A percentile compares a stretch with the other conserved stretches of the same genome.
phyloP scores from a whole-genome alignment of 2,797 vertebrate genomes.

The Australoheros facetus region DNA sequence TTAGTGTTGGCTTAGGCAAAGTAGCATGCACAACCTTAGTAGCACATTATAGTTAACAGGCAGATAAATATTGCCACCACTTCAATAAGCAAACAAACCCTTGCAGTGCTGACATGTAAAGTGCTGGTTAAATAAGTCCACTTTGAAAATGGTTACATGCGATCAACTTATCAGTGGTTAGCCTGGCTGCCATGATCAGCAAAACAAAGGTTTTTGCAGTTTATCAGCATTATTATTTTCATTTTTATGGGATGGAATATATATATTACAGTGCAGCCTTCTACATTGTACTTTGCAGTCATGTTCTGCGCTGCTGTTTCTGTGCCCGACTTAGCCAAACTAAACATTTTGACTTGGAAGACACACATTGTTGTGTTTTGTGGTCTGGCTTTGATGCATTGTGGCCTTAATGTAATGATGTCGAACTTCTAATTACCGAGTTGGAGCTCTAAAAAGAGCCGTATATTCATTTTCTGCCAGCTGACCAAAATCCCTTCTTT shows the following conservation, averaged over 20 bases:
- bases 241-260: not conserved
- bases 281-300: no score
- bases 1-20: slow-evolving; percentile 17
- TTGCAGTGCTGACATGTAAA: not conserved
- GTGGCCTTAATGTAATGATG: not conserved
- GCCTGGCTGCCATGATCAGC: not conserved
- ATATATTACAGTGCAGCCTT: no score
- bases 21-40: not conserved
- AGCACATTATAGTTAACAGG: not conserved
- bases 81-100: slow-evolving; percentile 16
- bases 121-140: not conserved
- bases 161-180: not conserved
- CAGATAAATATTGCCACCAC: not conserved
- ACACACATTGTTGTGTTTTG: not conserved
- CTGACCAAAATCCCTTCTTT: not conserved
- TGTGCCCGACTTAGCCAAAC: not conserved
- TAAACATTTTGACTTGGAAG: not conserved
- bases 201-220: not conserved
- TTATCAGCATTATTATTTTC: not conserved
- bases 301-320: not conserved
- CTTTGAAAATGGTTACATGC: no score
- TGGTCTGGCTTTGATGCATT: not conserved
- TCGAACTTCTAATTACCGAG: not conserved
- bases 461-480: not conserved
- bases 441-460: not conserved